Percentiles rank a stretch among this genome's conserved stretches.
Evolutionary conservation across 2,113 vertebrate genomes (phyloP).

Genomic region (Anthoscopus minutus): DNA sequence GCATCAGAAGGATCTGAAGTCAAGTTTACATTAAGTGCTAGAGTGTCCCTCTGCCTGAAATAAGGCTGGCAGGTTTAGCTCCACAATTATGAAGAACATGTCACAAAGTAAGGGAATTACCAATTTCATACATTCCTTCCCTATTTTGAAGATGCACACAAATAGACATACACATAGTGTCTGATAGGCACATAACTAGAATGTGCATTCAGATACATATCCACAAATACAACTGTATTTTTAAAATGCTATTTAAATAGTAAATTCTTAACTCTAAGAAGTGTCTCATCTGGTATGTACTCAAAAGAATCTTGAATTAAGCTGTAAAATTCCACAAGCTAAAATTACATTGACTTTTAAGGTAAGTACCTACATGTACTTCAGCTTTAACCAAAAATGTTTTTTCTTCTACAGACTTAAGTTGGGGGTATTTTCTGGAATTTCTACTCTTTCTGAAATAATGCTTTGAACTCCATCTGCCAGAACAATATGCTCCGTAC

Average conservation of each 20-base stretch:
- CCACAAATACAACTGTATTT: neutral
- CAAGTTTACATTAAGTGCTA: neutral
- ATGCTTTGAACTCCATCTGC: conserved; percentile 3
- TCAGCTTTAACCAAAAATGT: neutral
- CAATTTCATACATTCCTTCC: neutral
- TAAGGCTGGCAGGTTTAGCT: neutral
- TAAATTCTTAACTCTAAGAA: neutral
- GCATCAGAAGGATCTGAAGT: neutral
- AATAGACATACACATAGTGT: neutral
- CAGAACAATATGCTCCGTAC: conserved; percentile 2
- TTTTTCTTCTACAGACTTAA: neutral
- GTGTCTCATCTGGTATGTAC: neutral
- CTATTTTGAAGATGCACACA: neutral
- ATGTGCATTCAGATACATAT: neutral
- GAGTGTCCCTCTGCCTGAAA: neutral
- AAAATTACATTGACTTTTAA: neutral
- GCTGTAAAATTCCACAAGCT: neutral
- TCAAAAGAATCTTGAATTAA: neutral
- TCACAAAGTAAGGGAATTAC: neutral
- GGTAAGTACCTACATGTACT: neutral
- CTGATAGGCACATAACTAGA: neutral
- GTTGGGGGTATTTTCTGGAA: neutral
- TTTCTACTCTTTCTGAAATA: neutral
- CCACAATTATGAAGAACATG: neutral
- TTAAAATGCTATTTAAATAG: neutral